phyloP scores from a whole-genome alignment of 2,888 invertebrate species.

The Colletes collaris region DNA sequence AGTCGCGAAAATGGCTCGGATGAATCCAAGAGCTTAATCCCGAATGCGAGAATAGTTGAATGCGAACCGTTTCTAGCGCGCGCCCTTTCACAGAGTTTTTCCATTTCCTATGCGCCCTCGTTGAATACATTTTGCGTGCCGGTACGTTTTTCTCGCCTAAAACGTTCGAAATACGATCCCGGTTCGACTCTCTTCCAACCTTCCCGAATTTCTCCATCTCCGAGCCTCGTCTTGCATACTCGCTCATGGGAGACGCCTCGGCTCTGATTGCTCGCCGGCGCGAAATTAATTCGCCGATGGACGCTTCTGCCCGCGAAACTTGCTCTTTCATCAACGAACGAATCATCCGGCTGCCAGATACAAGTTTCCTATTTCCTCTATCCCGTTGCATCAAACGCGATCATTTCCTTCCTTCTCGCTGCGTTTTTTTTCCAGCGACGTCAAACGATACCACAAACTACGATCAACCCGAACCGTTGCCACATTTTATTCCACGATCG shows the following conservation, averaged over 20 bases:
- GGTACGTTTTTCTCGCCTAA: constrained; percentile 28
- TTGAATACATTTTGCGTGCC: constrained; percentile 65
- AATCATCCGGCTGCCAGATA: not conserved
- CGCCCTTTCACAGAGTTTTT: constrained; percentile 64
- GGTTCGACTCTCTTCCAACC: not conserved
- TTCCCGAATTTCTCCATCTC: not conserved
- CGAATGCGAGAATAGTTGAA: constrained; percentile 71
- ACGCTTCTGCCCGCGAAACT: not conserved
- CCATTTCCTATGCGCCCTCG: constrained; percentile 64
- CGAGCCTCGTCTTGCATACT: not conserved
- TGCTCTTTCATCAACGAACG: not conserved
- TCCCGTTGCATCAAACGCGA: constrained; percentile 16
- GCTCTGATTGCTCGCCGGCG: too few species aligned
- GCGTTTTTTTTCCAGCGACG: too few species aligned
- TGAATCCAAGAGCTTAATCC: constrained; percentile 74
- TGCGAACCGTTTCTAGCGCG: constrained; percentile 58
- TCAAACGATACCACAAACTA: too few species aligned
- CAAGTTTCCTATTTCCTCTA: constrained; percentile 13
- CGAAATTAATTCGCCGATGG: too few species aligned
- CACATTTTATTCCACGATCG: too few species aligned
- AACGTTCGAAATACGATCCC: constrained; percentile 31
- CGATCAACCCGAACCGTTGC: too few species aligned
- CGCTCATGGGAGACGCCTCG: not conserved
- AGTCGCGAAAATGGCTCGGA: constrained; percentile 57
- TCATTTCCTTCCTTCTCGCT: too few species aligned